Evolutionary conservation across 2,113 vertebrate species (phyloP).

Genomic region (Anoplopoma fimbria): DNA sequence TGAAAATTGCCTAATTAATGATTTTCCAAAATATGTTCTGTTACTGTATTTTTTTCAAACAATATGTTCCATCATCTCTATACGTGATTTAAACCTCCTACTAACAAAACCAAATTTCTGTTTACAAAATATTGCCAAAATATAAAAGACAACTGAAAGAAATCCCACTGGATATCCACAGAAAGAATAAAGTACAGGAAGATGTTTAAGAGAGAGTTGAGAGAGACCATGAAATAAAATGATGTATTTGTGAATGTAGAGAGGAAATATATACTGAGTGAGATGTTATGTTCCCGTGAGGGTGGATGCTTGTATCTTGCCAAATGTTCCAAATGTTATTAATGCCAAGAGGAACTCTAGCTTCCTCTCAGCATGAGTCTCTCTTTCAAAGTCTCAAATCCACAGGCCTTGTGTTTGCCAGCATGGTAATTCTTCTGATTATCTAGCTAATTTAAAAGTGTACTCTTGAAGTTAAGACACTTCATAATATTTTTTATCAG

Average conservation of each 20-base stretch:
- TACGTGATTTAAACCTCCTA: not conserved
- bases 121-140: not conserved
- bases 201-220: not conserved
- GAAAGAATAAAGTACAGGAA: not conserved
- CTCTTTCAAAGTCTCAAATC: slow-evolving; percentile 36
- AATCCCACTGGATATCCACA: not conserved
- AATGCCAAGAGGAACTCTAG: slow-evolving; percentile 19
- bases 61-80: no score
- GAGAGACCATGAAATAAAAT: not conserved
- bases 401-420: slow-evolving; percentile 23
- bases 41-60: not conserved
- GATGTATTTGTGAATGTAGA: slow-evolving; percentile 14
- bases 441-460: slow-evolving; percentile 48
- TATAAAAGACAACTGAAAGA: not conserved
- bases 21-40: not conserved
- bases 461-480: slow-evolving; percentile 30
- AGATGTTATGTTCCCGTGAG: slow-evolving; percentile 15
- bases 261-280: not conserved
- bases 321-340: slow-evolving; percentile 48
- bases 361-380: slow-evolving; percentile 43
- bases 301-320: slow-evolving; percentile 18
- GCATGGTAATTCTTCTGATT: slow-evolving; percentile 31
- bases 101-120: not conserved
- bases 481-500: slow-evolving; percentile 26
- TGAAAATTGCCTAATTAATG: not conserved